A percentile compares a stretch with the other conserved stretches of the same genome.
phyloP scores from a whole-genome alignment of 2,888 invertebrate species.

The Yponomeuta evonymella region DNA sequence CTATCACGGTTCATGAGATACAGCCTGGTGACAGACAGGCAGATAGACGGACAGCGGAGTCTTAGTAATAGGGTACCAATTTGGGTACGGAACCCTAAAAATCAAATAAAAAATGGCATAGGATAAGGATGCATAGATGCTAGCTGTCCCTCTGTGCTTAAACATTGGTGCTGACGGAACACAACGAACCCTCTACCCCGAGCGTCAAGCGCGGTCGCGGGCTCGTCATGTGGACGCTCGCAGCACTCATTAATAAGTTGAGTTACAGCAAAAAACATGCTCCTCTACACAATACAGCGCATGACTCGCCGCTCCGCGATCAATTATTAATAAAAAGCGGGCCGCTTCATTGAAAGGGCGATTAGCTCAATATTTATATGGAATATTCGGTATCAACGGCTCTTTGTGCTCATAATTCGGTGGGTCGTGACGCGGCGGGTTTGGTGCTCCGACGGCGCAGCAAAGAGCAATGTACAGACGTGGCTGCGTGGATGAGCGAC shows the following conservation, averaged over 20 bases:
- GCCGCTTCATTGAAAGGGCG: conserved; percentile 76
- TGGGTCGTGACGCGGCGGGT: conserved; percentile 71
- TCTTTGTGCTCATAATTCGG: conserved; percentile 74
- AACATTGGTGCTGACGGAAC: not conserved
- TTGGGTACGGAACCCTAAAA: no score
- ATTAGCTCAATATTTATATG: conserved; percentile 77
- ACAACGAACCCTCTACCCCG: not conserved
- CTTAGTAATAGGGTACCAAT: no score
- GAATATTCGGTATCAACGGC: conserved; percentile 76
- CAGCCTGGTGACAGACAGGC: no score
- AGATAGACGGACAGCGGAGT: no score
- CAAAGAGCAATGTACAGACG: conserved; percentile 45
- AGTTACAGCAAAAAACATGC: conserved; percentile 66
- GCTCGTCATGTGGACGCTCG: conserved; percentile 57
- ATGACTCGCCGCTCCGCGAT: conserved; percentile 72
- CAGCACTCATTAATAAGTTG: conserved; percentile 63
- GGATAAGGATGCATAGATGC: no score
- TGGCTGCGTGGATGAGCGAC: conserved; percentile 8
- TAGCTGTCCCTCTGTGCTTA: not conserved
- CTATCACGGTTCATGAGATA: no score
- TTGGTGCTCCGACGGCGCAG: conserved; percentile 41
- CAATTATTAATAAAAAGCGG: conserved; percentile 76
- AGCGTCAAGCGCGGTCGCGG: conserved; percentile 32
- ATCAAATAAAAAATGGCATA: no score
- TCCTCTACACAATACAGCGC: conserved; percentile 63